Conservation (phyloP, 2,888 invertebrate species). For the Disparrhopalites patrizii region DNA sequence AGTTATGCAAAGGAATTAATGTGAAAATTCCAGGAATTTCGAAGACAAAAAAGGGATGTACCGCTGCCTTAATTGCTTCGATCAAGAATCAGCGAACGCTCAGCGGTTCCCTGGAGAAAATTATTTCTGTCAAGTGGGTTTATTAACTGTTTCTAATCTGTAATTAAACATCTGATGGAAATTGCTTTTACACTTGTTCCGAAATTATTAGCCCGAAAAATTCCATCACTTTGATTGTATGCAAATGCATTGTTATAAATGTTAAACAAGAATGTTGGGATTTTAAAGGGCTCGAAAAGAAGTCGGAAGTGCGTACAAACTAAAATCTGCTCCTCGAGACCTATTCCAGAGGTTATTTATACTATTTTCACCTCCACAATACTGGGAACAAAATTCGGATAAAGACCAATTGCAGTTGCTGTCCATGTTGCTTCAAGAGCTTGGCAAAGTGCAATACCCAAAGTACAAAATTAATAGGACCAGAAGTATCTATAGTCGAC, state of each 20-base stretch:
- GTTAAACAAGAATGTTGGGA: too few species aligned
- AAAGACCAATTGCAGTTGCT: constrained; percentile 48
- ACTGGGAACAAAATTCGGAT: constrained; percentile 48
- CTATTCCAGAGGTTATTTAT: constrained; percentile 54
- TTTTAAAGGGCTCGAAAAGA: constrained; percentile 41
- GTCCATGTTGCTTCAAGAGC: constrained; percentile 53
- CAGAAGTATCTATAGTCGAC: constrained; percentile 51
- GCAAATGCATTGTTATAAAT: too few species aligned
- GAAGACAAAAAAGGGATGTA: constrained; percentile 48
- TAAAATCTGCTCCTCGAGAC: constrained; percentile 50
- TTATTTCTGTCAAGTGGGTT: constrained; percentile 42
- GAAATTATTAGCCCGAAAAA: too few species aligned
- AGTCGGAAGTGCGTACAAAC: constrained; percentile 51
- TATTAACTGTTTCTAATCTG: constrained; percentile 20
- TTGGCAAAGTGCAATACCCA: constrained; percentile 54
- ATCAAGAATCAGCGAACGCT: constrained; percentile 48
- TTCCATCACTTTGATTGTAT: too few species aligned
- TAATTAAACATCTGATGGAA: too few species aligned
- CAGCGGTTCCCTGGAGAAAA: constrained; percentile 19
- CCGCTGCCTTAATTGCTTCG: constrained; percentile 51
- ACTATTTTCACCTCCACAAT: constrained; percentile 52
- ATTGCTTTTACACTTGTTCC: too few species aligned
- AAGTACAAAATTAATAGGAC: constrained; percentile 51
- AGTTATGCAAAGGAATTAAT: constrained; percentile 51
- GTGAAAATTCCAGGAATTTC: constrained; percentile 37